Evolutionary conservation across 2,113 vertebrate genomes (phyloP), one percentile per base, ranked within the genome.

Genomic region (Columba janthina): DNA sequence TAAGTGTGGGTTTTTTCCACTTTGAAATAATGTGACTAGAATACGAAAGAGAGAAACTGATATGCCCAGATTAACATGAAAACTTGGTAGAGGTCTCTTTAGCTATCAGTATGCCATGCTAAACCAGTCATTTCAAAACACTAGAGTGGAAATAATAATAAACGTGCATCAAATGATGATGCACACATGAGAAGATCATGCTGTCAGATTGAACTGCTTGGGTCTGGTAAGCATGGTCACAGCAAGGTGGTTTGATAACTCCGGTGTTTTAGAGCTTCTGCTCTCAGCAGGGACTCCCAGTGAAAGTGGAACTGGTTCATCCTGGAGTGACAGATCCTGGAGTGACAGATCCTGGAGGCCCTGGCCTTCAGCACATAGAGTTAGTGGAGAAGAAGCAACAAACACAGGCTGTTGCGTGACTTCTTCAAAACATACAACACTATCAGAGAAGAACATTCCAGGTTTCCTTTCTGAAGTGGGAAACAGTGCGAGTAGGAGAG

Each of bases 21-120:
- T 31, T 85, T 34, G 58, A 75, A 77, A 64, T 56, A 67, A 70
- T 50, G 11, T 38, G 22, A 74, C 31, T 53, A 48, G 72, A 73
- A 80, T 15, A 51, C 0, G 0, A 21, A 90, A 28, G 44, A 50
- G 24, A 65, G n/a, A 71, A 92, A 81, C 3, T 6, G 0, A 40
- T 4, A 62, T 19, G 46, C 15, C 29, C 28, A 34, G 28, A 70
- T 46, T 31, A 86, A 67, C 15, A 22, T 2, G 5, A 74, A 60
- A 56, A 57, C 78, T 54, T 60, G 29, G 20, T 34, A 77, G 29
- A 81, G 11, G 51, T 5, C 6, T 36, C 57, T 87, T 65, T 4
- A 57, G 28, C 12, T 29, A 44, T 17, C 1, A 1, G 19, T 18
- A 31, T 13, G 13, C 21, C 40, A 22, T 0, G 1, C 0, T 56